Percentiles rank a stretch among this genome's conserved stretches.
These are phyloP conservation scores for Chitala chitala DNA, from an alignment of 2,113 vertebrate species.

Conservation along the genomic window DNA sequence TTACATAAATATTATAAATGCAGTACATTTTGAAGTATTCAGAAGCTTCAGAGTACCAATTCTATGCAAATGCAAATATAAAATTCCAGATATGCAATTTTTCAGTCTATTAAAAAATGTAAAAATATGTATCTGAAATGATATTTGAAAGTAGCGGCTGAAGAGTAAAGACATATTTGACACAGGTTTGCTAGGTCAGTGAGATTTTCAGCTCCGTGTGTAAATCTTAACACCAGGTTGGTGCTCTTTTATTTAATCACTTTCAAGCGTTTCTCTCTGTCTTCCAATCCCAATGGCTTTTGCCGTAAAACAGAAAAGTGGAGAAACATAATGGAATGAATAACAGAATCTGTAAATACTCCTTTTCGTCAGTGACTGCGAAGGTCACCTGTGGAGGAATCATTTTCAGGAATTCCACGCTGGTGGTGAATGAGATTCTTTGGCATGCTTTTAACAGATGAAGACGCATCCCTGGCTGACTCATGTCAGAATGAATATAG, in stretches of 20 bases:
- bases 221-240: not conserved
- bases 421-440: not conserved
- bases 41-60: too few relatives aligned
- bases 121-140: too few relatives aligned
- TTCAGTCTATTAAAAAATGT: too few relatives aligned
- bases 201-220: not conserved
- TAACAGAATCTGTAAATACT: constrained; percentile 8
- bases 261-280: not conserved
- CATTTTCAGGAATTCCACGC: not conserved
- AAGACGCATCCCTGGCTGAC: not conserved
- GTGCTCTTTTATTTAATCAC: not conserved
- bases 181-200: not conserved
- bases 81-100: too few relatives aligned
- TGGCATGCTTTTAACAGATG: constrained; percentile 6
- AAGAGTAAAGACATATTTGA: not conserved
- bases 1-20: too few relatives aligned
- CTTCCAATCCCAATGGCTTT: not conserved
- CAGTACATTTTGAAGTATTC: not conserved
- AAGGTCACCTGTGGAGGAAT: not conserved
- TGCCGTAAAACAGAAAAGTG: not conserved
- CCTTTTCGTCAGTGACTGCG: not conserved
- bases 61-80: too few relatives aligned
- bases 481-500: constrained; percentile 3
- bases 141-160: not conserved
- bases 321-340: not conserved